Percentiles rank a stretch among this genome's conserved stretches.
Conservation (phyloP, 2,113 vertebrate genomes). For the Sardina pilchardus region DNA sequence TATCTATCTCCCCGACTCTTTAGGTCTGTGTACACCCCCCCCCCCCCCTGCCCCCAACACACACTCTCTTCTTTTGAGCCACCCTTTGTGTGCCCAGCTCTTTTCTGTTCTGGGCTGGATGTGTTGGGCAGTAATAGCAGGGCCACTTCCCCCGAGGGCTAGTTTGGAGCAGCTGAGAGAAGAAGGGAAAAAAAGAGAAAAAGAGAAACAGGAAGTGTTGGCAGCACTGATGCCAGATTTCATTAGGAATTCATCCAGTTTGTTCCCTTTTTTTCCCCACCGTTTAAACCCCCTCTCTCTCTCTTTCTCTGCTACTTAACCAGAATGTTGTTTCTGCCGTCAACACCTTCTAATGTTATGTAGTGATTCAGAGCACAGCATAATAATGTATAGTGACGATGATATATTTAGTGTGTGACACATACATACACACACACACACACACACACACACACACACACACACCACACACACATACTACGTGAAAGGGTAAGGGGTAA, state of each 20-base stretch:
- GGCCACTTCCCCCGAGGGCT: not conserved
- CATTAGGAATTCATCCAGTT: conserved; percentile 36
- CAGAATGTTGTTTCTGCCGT: not conserved
- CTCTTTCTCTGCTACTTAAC: not conserved
- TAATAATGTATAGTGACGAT: not conserved
- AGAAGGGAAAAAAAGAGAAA: conserved; percentile 9
- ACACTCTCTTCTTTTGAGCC: not conserved
- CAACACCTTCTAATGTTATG: not conserved
- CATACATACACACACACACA: not conserved
- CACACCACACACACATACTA: not conserved
- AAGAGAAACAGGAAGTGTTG: conserved; percentile 23
- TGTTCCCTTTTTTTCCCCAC: not conserved
- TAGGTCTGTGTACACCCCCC: not conserved
- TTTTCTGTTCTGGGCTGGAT: conserved; percentile 18
- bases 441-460: not conserved
- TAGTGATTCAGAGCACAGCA: not conserved
- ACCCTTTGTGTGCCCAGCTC: conserved; percentile 11
- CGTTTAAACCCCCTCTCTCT: not conserved
- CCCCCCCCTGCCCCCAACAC: too few species aligned
- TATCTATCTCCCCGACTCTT: not conserved
- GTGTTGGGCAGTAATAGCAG: conserved; percentile 6
- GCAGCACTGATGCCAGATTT: conserved; percentile 25
- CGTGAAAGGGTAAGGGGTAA: not conserved
- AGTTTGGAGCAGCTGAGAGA: conserved; percentile 20
- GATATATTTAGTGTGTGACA: not conserved